Conservation (phyloP, 2,113 vertebrate genomes). For the Saccopteryx leptura region DNA sequence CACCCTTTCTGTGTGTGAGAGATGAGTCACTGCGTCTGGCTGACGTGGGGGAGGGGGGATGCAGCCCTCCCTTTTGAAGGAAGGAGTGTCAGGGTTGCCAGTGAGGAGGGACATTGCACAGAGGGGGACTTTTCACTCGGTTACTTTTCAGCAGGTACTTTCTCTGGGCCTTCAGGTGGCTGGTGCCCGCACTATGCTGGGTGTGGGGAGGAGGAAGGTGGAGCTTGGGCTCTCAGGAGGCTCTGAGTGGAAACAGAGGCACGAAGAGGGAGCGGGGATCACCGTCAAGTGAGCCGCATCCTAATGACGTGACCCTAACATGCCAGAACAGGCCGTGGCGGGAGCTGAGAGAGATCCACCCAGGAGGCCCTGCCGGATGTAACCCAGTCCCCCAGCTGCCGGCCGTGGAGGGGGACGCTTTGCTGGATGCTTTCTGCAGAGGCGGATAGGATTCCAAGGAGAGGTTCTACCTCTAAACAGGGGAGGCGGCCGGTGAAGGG, state of each 20-base stretch:
- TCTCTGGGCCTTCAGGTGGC: not conserved
- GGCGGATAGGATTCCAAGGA: not conserved
- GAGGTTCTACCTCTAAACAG: not conserved
- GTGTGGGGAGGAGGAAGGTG: not conserved
- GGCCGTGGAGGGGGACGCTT: fast-evolving
- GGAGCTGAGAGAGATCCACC: not conserved
- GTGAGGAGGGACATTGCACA: not conserved
- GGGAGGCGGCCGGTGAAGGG: not conserved
- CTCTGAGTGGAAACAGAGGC: not conserved
- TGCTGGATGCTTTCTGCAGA: not conserved
- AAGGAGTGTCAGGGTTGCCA: not conserved
- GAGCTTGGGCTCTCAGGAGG: not conserved
- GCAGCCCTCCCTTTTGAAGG: not conserved
- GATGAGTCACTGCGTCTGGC: not conserved
- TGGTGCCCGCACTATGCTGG: not conserved
- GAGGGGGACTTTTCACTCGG: not conserved
- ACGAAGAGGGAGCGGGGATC: not conserved
- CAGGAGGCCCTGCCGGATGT: too few species aligned
- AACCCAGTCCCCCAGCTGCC: not conserved
- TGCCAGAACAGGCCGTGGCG: not conserved
- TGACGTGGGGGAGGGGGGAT: fast-evolving
- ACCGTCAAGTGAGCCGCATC: fast-evolving
- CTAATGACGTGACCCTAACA: fast-evolving
- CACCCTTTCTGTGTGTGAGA: not conserved
- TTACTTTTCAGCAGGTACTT: not conserved